Conservation (phyloP, 1,140 invertebrate genomes). For the Aphaenogaster floridana region DNA sequence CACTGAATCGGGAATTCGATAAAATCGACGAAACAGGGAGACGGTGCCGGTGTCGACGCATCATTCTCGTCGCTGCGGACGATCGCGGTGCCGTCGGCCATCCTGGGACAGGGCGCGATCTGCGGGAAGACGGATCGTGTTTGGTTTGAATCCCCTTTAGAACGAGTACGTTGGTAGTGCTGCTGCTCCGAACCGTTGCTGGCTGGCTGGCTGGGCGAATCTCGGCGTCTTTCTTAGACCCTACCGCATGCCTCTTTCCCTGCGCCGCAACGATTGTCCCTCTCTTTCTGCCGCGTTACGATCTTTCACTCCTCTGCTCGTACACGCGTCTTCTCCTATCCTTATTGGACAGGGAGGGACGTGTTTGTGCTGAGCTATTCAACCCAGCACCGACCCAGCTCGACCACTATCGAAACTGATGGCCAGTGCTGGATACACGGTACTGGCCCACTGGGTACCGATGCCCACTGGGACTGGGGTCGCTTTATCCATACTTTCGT, state of each 20-base stretch:
- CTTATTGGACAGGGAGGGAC: neutral
- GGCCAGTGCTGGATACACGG: slow-evolving; percentile 5
- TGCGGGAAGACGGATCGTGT: neutral
- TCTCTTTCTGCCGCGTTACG: neutral
- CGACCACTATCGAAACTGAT: neutral
- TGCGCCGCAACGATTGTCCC: neutral
- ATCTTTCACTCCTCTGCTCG: neutral
- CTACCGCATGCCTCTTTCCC: neutral
- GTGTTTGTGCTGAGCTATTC: slow-evolving; percentile 1
- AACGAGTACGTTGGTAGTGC: slow-evolving; percentile 17
- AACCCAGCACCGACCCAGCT: slow-evolving; percentile 17
- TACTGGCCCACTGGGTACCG: slow-evolving; percentile 10
- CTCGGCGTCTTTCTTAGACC: neutral
- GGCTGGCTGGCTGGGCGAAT: neutral
- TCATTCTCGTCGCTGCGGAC: neutral
- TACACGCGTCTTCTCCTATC: neutral
- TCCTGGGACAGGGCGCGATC: neutral
- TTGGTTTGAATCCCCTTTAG: neutral
- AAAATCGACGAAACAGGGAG: neutral
- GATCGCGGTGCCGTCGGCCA: slow-evolving; percentile 3
- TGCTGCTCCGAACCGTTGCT: neutral
- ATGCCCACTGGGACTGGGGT: neutral
- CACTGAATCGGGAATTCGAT: slow-evolving; percentile 20
- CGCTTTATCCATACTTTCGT: neutral
- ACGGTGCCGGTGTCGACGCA: neutral